Conservation (phyloP, 2,888 invertebrate species). For the Lordiphosa fenestrarum region DNA sequence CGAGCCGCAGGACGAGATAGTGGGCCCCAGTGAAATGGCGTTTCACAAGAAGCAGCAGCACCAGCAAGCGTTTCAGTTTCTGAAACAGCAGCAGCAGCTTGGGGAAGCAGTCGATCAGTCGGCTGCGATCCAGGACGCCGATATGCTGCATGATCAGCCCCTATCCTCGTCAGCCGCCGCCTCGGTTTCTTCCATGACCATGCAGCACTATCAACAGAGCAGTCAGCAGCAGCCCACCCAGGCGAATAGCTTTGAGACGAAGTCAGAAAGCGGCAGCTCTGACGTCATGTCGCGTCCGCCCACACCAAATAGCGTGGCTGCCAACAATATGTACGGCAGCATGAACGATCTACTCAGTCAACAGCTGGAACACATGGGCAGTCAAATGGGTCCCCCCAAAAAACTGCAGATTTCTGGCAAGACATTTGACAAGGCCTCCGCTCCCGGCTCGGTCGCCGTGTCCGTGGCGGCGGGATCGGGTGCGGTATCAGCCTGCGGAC, state of each 20-base stretch:
- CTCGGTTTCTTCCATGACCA: constrained; percentile 10
- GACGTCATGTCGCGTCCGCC: constrained; percentile 80
- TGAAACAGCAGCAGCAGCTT: constrained; percentile 40
- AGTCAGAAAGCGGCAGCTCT: constrained; percentile 80
- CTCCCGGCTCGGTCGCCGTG: constrained; percentile 23
- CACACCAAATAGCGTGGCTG: constrained; percentile 76
- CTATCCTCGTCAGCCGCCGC: constrained; percentile 14
- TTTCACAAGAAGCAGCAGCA: constrained; percentile 41
- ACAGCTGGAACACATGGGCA: constrained; percentile 78
- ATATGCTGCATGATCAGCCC: constrained; percentile 29
- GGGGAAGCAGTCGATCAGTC: constrained; percentile 26
- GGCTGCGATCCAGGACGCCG: constrained; percentile 31
- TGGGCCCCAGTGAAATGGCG: constrained; percentile 21
- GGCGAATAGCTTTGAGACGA: constrained; percentile 79
- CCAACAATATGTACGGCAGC: constrained; percentile 63
- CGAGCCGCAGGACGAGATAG: constrained; percentile 59
- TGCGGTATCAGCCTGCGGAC: constrained; percentile 38
- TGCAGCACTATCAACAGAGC: constrained; percentile 15
- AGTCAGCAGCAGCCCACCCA: constrained; percentile 71
- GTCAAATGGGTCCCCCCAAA: constrained; percentile 80
- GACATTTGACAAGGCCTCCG: constrained; percentile 76
- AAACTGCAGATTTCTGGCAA: constrained; percentile 78
- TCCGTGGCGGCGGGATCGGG: neutral
- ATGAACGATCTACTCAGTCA: constrained; percentile 78
- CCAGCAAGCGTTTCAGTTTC: constrained; percentile 38